A percentile compares a stretch with the other conserved stretches of the same genome.
These are phyloP conservation scores for Barypeithes pellucidus DNA, from an alignment of 2,888 invertebrate genomes.

Conservation along the genomic window DNA sequence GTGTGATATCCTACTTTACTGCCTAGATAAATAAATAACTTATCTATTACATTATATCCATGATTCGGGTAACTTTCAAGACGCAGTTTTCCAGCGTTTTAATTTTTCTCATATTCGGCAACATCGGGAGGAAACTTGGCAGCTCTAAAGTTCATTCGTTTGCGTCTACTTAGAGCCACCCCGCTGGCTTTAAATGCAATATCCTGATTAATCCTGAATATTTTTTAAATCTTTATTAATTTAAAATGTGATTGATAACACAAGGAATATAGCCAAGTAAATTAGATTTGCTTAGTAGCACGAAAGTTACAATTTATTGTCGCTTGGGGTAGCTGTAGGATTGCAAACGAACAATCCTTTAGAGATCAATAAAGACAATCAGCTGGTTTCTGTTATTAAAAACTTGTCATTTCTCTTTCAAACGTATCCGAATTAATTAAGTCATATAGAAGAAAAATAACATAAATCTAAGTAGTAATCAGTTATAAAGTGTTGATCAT, in stretches of 20 bases:
- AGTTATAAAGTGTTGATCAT: not conserved
- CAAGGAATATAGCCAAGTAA: too few relatives aligned
- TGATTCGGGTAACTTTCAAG: not conserved
- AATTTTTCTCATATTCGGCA: not conserved
- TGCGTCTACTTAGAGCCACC: too few relatives aligned
- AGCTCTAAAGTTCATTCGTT: too few relatives aligned
- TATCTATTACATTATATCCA: not conserved
- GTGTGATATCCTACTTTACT: too few relatives aligned
- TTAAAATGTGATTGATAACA: too few relatives aligned
- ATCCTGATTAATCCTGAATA: too few relatives aligned
- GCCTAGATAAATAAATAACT: too few relatives aligned
- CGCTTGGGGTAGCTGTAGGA: too few relatives aligned
- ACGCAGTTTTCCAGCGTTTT: not conserved
- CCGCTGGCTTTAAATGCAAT: too few relatives aligned
- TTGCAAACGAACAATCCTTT: not conserved
- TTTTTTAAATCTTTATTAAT: too few relatives aligned
- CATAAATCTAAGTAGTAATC: slow-evolving; percentile 20
- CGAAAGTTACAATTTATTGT: too few relatives aligned
- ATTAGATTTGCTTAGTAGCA: too few relatives aligned
- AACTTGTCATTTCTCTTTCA: slow-evolving; percentile 23
- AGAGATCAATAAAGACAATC: slow-evolving; percentile 41
- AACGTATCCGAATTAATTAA: slow-evolving; percentile 27
- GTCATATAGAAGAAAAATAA: slow-evolving; percentile 17
- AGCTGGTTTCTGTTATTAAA: slow-evolving; percentile 54
- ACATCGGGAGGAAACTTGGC: not conserved